Evolutionary conservation across 2,888 invertebrate genomes (phyloP), one percentile per base, ranked within the genome.

Genomic region (Andrena camellia): DNA sequence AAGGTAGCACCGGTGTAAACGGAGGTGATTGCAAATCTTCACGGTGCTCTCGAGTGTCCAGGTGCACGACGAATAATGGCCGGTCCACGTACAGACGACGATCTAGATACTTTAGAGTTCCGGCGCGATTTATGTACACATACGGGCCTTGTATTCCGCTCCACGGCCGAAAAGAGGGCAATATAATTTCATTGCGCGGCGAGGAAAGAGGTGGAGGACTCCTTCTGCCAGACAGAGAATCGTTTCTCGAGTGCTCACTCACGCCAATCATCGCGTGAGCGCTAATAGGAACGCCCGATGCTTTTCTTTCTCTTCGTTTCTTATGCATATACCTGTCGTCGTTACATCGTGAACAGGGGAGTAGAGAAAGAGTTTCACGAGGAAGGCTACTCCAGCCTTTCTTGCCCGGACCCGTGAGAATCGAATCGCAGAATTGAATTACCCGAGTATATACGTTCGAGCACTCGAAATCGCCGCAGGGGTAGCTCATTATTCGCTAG

Each of bases 11-110:
- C 85, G 75, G 81, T 83, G 78, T 85, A 87, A 89, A 88, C 85
- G 86, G 86, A 89, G 86, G 87, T 90, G 89, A 92, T 93, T 92
- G 90, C 90, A 86, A 92, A 92, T 92, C 91, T 90, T 89, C 88
- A 85, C 71, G 87, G 84, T 74, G 68, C 85, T 90, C 90, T 91
- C 90, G 88, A 92, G 93, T 89, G 91, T 87, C 93, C 93, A 93
- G 93, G 93, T 93, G 93, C 89, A 88, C 84, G 76, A 78, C 62
- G 86, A 80, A 89, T 88, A 85, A 89, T 89, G 76, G 82, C 84
- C 71, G 81, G 88, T 86, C 83, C 78, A 54, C 71, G 79, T 76
- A 78, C 79, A 72, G 50, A 75, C 72, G 79, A 78, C 77, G 88
- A 89, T 89, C 87, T 88, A 89, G 89, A 89, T 89, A 89, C 89